phyloP scores from a whole-genome alignment of 2,113 vertebrate genomes.

The Sardina pilchardus region DNA sequence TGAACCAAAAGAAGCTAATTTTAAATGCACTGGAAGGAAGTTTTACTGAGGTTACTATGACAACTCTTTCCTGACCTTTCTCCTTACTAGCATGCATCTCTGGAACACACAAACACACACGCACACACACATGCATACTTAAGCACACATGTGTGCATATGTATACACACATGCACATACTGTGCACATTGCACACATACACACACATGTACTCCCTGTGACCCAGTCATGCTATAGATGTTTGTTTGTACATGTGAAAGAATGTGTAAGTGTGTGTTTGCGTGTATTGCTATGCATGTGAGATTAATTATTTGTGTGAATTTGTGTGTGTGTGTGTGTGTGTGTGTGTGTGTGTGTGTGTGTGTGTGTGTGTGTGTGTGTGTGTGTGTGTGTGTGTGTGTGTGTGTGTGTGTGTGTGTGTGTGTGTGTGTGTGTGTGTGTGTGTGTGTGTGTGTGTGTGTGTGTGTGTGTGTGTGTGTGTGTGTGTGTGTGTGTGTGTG shows the following conservation, averaged over 20 bases:
- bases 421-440: conserved; percentile 13
- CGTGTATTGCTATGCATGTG: background rate
- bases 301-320: background rate
- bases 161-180: background rate
- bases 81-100: background rate
- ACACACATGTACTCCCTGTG: background rate
- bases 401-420: conserved; percentile 32
- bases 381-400: conserved; percentile 24
- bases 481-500: conserved; percentile 34
- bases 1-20: background rate
- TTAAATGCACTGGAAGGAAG: conserved; percentile 26
- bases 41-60: conserved; percentile 29
- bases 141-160: background rate
- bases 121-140: background rate
- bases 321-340: background rate
- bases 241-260: background rate
- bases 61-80: conserved; percentile 25
- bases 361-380: background rate
- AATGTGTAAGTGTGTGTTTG: background rate
- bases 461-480: conserved; percentile 29
- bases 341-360: conserved; percentile 36
- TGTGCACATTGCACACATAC: background rate
- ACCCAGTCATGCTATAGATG: conserved; percentile 24
- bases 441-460: conserved; percentile 15
- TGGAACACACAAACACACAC: conserved; percentile 17